phyloP scores from a whole-genome alignment of 2,113 vertebrate species.

The Hyperoodon ampullatus region DNA sequence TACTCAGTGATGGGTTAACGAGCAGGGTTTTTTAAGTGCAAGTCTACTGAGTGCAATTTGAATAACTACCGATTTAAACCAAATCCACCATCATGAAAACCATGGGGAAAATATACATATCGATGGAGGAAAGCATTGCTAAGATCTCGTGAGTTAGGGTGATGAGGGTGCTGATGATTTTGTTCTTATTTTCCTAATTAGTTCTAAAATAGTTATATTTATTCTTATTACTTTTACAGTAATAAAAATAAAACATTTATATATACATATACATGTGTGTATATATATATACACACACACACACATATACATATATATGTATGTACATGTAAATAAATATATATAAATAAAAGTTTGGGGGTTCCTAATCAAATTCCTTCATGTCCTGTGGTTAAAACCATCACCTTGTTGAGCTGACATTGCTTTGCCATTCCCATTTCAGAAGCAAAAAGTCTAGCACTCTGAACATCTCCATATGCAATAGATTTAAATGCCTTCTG shows the following conservation, averaged over 20 bases:
- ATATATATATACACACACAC: background rate
- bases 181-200: background rate
- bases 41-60: slow-evolving; percentile 32
- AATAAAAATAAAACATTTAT: background rate
- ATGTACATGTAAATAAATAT: background rate
- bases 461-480: slow-evolving; percentile 82
- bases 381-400: slow-evolving; percentile 65
- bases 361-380: slow-evolving; percentile 31
- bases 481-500: slow-evolving; percentile 78
- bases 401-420: slow-evolving; percentile 73
- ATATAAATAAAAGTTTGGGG: background rate
- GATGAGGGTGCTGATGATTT: background rate
- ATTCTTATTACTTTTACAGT: background rate
- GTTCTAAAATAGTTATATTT: background rate
- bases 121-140: background rate
- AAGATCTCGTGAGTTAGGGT: background rate
- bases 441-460: slow-evolving; percentile 76
- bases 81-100: background rate
- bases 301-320: background rate
- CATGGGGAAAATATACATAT: background rate
- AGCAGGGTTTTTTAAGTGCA: background rate
- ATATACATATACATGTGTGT: background rate
- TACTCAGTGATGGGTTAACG: slow-evolving; percentile 61
- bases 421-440: slow-evolving; percentile 76
- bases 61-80: slow-evolving; percentile 60